Base-by-base conservation (phyloP, 1,140 invertebrate genomes). In the Drusus annulatus region DNA sequence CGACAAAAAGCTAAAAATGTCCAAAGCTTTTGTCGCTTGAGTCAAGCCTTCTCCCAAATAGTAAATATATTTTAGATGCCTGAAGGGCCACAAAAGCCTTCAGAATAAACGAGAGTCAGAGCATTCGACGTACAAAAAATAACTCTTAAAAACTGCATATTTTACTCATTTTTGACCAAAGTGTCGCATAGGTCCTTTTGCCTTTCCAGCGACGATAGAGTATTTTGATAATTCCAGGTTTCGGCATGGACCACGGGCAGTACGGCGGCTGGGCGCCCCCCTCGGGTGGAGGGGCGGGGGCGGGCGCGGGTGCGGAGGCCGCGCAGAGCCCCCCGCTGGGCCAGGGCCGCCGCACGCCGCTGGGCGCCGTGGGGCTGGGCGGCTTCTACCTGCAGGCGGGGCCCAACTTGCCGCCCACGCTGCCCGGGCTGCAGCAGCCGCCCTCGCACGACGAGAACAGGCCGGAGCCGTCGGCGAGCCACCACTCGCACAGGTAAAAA, bases 291-390 rank as follows among this genome's bases (percentile, higher is more conserved):
- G 25, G 25, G 25, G 75, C 76, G 28, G 76, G 58, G 54, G 62
- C 75, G 8, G 76, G 75, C 45, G 65, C 68, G 25, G 78, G 69
- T 6, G 84, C 87, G 87, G 81, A 76, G 88, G 85, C 87, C 86
- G 68, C 89, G 87, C 82, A 79, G 81, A 89, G 91, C 0, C 89
- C 90, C 60, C 91, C 91, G 78, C 91, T 89, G 85, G 92, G 93
- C 77, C 93, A 93, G n/a, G 94, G 94, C 21, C 86, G 94, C 81
- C 90, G 95, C 81, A 96, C 95, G 77, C 95, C 95, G 19, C 86
- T 96, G 65, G 94, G 95, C 7, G 92, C 94, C n/a, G 94, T 96
- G 5, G 94, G 95, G 15, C 89, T 96, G 6, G 94, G 95, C 21
- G 94, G 95, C 16, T 95, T 95, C 87, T 96, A 96, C 87, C 91